phyloP scores from a whole-genome alignment of 2,113 vertebrate species.

The Mohoua ochrocephala region DNA sequence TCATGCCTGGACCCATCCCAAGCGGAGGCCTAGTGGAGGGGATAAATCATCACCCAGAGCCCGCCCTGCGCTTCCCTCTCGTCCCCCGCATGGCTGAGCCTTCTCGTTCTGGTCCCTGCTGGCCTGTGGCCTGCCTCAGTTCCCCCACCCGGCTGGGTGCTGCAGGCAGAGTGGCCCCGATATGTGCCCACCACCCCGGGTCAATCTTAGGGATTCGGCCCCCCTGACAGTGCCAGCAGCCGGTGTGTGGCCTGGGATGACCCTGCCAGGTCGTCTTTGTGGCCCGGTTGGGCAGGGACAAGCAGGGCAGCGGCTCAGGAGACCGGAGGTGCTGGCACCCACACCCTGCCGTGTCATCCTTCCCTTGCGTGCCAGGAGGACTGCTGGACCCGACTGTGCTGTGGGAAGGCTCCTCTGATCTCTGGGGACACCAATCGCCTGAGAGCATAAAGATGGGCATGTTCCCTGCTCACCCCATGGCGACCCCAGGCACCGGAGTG shows the following conservation, averaged over 20 bases:
- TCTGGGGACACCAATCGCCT: background rate
- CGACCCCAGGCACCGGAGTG: background rate
- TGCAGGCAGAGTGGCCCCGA: background rate
- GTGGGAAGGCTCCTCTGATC: background rate
- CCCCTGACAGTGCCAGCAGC: background rate
- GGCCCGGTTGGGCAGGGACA: background rate
- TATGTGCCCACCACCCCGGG: accelerated
- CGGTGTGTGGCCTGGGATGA: background rate
- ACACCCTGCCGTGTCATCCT: background rate
- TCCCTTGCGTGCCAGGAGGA: background rate
- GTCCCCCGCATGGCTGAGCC: background rate
- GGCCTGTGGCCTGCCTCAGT: background rate
- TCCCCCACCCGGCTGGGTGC: background rate
- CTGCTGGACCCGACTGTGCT: background rate
- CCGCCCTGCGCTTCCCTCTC: background rate
- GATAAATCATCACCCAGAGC: slow-evolving; percentile 14
- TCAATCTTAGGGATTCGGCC: background rate
- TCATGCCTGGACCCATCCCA: slow-evolving; percentile 30
- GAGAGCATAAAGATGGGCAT: background rate
- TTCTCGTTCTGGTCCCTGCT: background rate
- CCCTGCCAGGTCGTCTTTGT: background rate
- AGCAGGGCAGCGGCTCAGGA: background rate
- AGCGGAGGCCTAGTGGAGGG: slow-evolving; percentile 35
- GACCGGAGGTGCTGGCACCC: background rate
- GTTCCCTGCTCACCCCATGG: background rate